Conservation (phyloP, 2,113 vertebrate species). For the Microcebus jonahi region DNA sequence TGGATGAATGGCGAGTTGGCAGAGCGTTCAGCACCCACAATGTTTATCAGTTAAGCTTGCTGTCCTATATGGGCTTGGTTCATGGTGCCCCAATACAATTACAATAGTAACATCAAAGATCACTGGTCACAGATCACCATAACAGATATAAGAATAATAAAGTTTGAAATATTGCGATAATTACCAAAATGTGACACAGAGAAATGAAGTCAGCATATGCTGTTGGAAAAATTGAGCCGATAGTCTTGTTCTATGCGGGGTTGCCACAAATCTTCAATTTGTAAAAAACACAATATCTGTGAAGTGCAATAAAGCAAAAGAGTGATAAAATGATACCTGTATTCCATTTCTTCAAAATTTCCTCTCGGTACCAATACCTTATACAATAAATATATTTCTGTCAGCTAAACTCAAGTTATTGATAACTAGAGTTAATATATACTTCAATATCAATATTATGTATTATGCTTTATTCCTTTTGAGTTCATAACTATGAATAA, state of each 20-base stretch:
- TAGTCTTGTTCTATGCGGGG: background rate
- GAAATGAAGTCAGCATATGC: background rate
- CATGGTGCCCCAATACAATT: background rate
- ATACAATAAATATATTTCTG: conserved; percentile 12
- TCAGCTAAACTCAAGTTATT: background rate
- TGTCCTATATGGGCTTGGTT: background rate
- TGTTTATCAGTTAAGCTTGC: background rate
- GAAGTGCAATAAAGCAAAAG: background rate
- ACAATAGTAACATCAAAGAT: background rate
- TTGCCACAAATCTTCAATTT: background rate
- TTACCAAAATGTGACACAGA: background rate
- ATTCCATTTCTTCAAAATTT: background rate
- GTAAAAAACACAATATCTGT: background rate
- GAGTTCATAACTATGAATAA: background rate
- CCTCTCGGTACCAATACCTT: background rate
- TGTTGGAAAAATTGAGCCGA: background rate
- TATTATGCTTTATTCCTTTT: background rate
- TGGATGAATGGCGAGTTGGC: background rate
- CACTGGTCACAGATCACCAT: background rate
- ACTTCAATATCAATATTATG: background rate
- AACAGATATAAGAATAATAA: background rate
- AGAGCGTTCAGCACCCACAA: background rate
- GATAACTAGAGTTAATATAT: background rate
- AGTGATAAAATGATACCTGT: background rate
- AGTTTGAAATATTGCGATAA: background rate